Base-by-base conservation (phyloP, 2,888 invertebrate species). In the Brachypterus glaber region DNA sequence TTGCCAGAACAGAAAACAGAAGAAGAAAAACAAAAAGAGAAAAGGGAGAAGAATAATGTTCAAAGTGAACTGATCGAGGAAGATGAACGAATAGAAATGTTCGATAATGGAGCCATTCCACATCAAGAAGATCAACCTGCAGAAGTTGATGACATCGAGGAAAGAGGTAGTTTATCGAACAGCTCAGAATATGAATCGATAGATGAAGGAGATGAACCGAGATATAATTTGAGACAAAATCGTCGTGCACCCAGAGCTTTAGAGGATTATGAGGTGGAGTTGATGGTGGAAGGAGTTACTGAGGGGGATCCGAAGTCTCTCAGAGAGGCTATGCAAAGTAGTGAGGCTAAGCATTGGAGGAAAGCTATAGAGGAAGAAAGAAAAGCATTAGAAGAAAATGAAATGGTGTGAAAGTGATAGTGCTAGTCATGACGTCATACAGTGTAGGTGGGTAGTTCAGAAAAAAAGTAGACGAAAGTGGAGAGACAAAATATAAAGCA, bases 381-480 rank as follows among this genome's bases (percentile, higher is more conserved):
- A 21, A 33, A 41, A 16, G 34, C 33, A 8, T 17, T 33, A 30
- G 33, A 41, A 33, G 36, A 36, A 41, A 37, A 37, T 31, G 21
- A 41, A n/a, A n/a, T n/a, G n/a, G n/a, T n/a, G n/a, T n/a, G n/a
- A n/a, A n/a, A n/a, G n/a, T n/a, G n/a, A n/a, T n/a, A n/a, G n/a
- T n/a, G n/a, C n/a, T n/a, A n/a, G n/a, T n/a, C n/a, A n/a, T n/a
- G n/a, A n/a, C n/a, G n/a, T n/a, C n/a, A n/a, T n/a, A n/a, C n/a
- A n/a, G n/a, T n/a, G n/a, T n/a, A n/a, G n/a, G n/a, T n/a, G n/a
- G n/a, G n/a, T n/a, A n/a, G n/a, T n/a, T n/a, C n/a, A n/a, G n/a
- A n/a, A n/a, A n/a, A n/a, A n/a, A n/a, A n/a, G n/a, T n/a, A n/a
- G n/a, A n/a, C n/a, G n/a, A n/a, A n/a, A n/a, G n/a, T n/a, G n/a